Evolutionary conservation across 92 coral and sea anemone species (phyloP), one percentile per base, ranked within the genome.

Genomic region (Epizoanthus ramosus): DNA sequence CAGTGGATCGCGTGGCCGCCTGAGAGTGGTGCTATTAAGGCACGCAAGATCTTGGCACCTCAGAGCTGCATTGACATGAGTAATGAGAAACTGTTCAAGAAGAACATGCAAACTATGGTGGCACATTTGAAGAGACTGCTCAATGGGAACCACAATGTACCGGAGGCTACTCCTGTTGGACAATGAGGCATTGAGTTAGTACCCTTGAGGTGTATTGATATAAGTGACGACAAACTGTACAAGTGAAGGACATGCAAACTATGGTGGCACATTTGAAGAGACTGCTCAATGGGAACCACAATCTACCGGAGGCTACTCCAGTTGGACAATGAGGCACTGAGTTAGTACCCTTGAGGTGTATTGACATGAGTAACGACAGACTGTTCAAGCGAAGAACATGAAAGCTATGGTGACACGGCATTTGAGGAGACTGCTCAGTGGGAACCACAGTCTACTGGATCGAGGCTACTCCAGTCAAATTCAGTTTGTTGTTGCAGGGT

Each of bases 1-100:
- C 95, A 95, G 85, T 95, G 97, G 97, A 80, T 92, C 74, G 64
- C 97, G 15, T 92, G 98, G 94, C 98, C 98, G 6, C 98, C 95
- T 28, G 98, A 95, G 52, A 92, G 94, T 71, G 74, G 80, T 18
- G 87, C 87, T 17, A 71, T 84, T n/a, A 90, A 91, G 80, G 92
- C 84, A 50, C 93, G 93, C 8, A 91, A 95, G 87, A 90, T 90
- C 52, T 80, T 90, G 74, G 92, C 95, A 17, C 94, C 92, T 8
- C 84, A 90, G 61, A 88, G 77, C 2, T 87, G 86, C 23, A 90
- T 95, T 63, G 98, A 95, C 87, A 73, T 95, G 93, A 93, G 98
- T 84, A 95, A 93, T 47, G 94, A 95, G 17, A 92, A 85, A 63
- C 89, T 89, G 56, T 90, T 93, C 39, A 90, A 77, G 74, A 88